Conservation (phyloP, 2,797 vertebrate genomes). For the Gallirallus australis region DNA sequence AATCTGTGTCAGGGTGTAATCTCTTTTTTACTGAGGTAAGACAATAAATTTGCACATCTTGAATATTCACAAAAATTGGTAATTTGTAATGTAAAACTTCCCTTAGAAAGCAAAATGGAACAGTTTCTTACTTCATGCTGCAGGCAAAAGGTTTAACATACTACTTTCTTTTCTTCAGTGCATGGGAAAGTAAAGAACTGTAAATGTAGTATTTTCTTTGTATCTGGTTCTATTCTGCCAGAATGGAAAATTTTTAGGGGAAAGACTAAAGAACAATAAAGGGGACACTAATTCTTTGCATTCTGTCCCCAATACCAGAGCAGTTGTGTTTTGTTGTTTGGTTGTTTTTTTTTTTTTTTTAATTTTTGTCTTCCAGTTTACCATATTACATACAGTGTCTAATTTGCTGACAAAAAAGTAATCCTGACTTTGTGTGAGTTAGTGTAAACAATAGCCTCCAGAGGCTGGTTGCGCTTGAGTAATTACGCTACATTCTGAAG, state of each 20-base stretch:
- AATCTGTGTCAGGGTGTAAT: not conserved
- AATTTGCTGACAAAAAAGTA: not conserved
- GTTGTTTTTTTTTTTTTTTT: not conserved
- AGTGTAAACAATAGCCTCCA: not conserved
- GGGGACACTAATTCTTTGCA: not conserved
- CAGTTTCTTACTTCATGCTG: not conserved
- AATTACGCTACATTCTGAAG: not conserved
- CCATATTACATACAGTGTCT: not conserved
- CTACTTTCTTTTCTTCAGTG: not conserved
- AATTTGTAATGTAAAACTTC: not conserved
- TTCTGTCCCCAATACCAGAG: not conserved
- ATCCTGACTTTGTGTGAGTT: not conserved
- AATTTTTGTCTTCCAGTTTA: not conserved
- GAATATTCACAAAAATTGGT: not conserved
- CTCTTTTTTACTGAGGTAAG: not conserved
- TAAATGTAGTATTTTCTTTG: not conserved
- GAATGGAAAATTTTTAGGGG: not conserved
- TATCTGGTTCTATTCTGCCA: not conserved
- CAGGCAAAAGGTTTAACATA: too few species aligned
- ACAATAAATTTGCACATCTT: not conserved
- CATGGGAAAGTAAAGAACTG: not conserved
- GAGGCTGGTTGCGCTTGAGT: not conserved
- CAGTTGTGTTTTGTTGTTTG: not conserved
- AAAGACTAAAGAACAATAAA: not conserved
- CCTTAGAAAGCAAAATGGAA: not conserved